Base-by-base conservation (phyloP, 35 echinoderm and acorn worm genomes). In the Lytechinus pictus region DNA sequence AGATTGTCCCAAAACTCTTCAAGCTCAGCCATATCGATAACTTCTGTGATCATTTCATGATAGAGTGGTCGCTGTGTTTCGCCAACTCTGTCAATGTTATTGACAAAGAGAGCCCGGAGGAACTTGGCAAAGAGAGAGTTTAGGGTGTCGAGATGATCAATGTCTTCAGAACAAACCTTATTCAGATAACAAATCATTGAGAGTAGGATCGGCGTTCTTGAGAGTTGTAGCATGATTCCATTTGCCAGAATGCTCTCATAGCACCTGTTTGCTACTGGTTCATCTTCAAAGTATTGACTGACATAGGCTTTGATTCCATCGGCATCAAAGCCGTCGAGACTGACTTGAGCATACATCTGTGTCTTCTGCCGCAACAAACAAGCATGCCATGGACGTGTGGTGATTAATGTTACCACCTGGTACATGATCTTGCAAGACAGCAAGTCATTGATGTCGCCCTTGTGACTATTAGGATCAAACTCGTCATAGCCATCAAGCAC, bases 111-210 rank as follows among this genome's bases (percentile, higher is more conserved):
- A 54, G 91, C 91, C 9, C 91, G 10, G 8, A 93, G 53, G 56
- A 93, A 93, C 52, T 93, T 54, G 12, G 52, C 54, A 27, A 93
- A 93, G 1, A 93, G 24, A 54, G 91, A 54, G 19, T 57, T 57
- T 8, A 93, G 28, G 24, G 91, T 93, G n/a, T 93, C 52, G 10
- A 57, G 24, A 52, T 93, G 52, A 57, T 54, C 53, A 27, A 57
- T 93, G 53, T 93, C 91, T 54, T 93, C 54, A 93, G 91, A 93
- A 54, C 54, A 93, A 52, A 14, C 19, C 54, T 93, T 93, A 53
- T 54, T 57, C n/a, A 93, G 52, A 93, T 54, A 93, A 54, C 91
- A 93, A 24, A 93, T 57, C 91, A 93, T 93, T 21, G 91, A 93
- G 9, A 93, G 91, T 9, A 93, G 91, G 10, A 93, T 93, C 56